Conservation (phyloP, 2,113 vertebrate genomes). For the Numida meleagris region DNA sequence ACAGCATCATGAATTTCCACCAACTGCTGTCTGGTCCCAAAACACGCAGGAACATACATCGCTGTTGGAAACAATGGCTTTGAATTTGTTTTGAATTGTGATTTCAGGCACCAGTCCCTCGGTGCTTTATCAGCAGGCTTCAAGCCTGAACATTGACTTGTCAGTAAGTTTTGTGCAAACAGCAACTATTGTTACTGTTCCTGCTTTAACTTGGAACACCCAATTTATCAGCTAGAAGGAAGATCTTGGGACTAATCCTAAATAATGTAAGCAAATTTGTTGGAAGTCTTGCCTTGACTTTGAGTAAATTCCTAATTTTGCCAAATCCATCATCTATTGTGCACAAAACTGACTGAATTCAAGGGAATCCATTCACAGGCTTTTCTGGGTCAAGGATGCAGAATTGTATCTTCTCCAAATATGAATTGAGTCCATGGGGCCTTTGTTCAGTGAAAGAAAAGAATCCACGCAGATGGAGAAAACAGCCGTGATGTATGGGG, state of each 20-base stretch:
- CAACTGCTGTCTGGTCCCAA: slow-evolving; percentile 11
- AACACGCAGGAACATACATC: neutral
- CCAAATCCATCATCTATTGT: neutral
- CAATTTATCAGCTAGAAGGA: neutral
- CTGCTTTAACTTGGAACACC: neutral
- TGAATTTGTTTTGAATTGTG: neutral
- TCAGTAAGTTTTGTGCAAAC: neutral
- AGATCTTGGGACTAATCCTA: neutral
- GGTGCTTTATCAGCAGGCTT: neutral
- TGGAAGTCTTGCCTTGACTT: neutral
- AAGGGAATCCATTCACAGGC: neutral
- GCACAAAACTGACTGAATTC: neutral
- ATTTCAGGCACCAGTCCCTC: slow-evolving; percentile 4
- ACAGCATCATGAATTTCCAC: slow-evolving; percentile 23
- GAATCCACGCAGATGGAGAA: neutral
- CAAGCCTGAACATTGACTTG: neutral
- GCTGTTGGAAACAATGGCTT: slow-evolving; percentile 4
- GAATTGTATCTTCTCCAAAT: neutral
- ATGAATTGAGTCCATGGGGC: neutral
- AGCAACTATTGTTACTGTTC: neutral
- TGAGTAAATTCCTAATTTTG: neutral
- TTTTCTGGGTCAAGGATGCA: neutral
- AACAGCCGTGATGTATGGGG: neutral
- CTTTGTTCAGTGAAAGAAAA: neutral
- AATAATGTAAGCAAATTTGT: neutral